Evolutionary conservation across 1,140 invertebrate genomes (phyloP), one percentile per base, ranked within the genome.

Genomic region (Drosophila seguyi): DNA sequence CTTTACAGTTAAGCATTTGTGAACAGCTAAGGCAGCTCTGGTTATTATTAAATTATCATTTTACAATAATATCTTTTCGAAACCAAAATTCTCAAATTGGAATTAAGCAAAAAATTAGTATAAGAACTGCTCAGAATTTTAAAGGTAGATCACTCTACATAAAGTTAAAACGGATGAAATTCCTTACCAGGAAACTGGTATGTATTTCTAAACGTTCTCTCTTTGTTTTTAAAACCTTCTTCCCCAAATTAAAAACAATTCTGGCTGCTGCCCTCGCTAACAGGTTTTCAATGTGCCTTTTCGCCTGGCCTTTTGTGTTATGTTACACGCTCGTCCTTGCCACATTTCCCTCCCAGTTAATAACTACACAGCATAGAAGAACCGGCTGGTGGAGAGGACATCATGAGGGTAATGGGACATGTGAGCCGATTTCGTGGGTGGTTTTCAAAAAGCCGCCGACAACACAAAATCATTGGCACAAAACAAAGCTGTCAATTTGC

Each of bases 401-500:
- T 3, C 34, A 16, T 6, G 18, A 3, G 52, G 52, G 29, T 55
- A 60, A 68, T 78, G 75, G 75, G 50, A 55, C 75, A 78, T 78
- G 50, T 78, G 74, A 78, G 75, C 65, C 53, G 50, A 61, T 59
- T 73, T 72, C 29, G 48, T 72, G 52, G 42, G 44, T 45, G 57
- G 39, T 57, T 78, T 78, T 59, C 53, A 71, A 69, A 67, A 69
- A 69, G 65, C 69, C 36, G 45, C 45, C 74, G 69, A 20, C 60
- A 55, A 59, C 61, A 75, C 72, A 77, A 69, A 77, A 77, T 77
- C 74, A 77, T 79, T 81, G 80, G 75, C 68, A 81, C 68, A 84
- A 87, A 90, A 88, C 84, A 88, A 88, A 85, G 84, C 81, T 84
- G 80, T 84, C 84, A 88, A 87, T 87, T 87, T 88, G 80, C 71